These are phyloP conservation scores for Onchidella celtica DNA, from an alignment of 2,888 invertebrate species.

Conservation along the genomic window DNA sequence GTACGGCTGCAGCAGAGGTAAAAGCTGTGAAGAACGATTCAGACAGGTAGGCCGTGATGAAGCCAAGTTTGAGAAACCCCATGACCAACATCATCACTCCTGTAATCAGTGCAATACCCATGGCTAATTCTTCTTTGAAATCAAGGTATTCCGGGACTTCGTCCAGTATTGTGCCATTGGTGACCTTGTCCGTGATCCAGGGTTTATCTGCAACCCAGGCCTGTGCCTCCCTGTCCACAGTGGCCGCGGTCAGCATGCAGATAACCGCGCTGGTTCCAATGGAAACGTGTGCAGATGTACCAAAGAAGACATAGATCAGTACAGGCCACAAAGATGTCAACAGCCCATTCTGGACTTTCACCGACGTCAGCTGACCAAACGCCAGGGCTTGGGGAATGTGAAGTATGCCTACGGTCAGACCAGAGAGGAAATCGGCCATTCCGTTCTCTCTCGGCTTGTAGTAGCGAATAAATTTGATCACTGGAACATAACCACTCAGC, in stretches of 20 bases:
- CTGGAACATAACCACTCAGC: constrained; percentile 65
- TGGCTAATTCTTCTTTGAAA: constrained; percentile 70
- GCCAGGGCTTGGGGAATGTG: constrained; percentile 78
- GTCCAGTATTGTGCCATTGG: constrained; percentile 53
- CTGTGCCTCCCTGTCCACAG: constrained; percentile 56
- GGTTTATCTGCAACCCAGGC: constrained; percentile 57
- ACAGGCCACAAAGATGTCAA: constrained; percentile 76
- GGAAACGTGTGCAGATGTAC: constrained; percentile 73
- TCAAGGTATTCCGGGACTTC: constrained; percentile 70
- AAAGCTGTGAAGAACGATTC: constrained; percentile 78
- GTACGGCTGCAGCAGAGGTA: constrained; percentile 76
- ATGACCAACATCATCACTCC: constrained; percentile 72
- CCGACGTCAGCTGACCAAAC: constrained; percentile 71
- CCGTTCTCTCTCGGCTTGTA: constrained; percentile 71
- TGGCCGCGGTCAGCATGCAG: constrained; percentile 73
- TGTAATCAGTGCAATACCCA: constrained; percentile 68
- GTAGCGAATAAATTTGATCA: constrained; percentile 67
- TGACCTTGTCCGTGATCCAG: constrained; percentile 50
- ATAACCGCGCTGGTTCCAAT: constrained; percentile 76
- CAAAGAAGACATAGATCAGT: constrained; percentile 72
- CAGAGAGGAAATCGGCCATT: constrained; percentile 73
- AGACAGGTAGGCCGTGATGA: constrained; percentile 77
- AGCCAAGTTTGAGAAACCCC: constrained; percentile 75
- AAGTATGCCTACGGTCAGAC: constrained; percentile 75
- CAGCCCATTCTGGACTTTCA: constrained; percentile 73